Evolutionary conservation across 2,113 vertebrate genomes (phyloP).

Genomic region (Synodontis membranacea): DNA sequence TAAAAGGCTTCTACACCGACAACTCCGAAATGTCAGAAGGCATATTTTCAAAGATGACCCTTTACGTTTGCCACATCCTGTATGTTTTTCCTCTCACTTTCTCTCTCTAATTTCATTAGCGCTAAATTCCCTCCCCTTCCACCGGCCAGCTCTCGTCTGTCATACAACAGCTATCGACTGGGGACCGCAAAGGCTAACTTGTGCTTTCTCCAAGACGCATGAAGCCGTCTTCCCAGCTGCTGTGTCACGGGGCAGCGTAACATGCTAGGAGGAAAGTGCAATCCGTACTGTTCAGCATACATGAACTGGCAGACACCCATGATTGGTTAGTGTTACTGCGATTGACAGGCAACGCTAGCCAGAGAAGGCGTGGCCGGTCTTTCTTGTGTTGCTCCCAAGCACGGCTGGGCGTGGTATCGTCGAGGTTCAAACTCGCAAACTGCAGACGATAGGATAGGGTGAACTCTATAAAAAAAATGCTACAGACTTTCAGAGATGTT

Average conservation of each 20-base stretch:
- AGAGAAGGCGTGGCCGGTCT: not conserved
- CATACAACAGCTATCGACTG: not conserved
- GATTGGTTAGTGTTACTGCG: not conserved
- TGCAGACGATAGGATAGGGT: not conserved
- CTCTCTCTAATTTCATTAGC: too few species aligned
- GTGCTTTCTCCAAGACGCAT: not conserved
- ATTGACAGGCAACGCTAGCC: not conserved
- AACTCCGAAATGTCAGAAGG: not conserved
- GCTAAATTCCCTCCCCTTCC: not conserved
- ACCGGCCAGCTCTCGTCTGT: not conserved
- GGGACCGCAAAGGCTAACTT: not conserved
- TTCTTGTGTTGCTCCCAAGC: not conserved
- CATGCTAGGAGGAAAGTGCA: not conserved
- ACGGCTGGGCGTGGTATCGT: not conserved
- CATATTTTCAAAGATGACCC: not conserved
- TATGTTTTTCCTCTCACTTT: not conserved
- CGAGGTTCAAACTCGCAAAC: not conserved
- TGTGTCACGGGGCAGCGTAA: not conserved
- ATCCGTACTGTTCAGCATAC: not conserved
- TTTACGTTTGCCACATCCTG: not conserved
- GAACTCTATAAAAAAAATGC: too few species aligned
- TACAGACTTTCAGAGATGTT: too few species aligned
- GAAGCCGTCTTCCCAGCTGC: not conserved
- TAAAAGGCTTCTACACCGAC: not conserved
- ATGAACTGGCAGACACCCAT: not conserved